Evolutionary conservation across 2,113 vertebrate species (phyloP).

Genomic region (Callorhinus ursinus): DNA sequence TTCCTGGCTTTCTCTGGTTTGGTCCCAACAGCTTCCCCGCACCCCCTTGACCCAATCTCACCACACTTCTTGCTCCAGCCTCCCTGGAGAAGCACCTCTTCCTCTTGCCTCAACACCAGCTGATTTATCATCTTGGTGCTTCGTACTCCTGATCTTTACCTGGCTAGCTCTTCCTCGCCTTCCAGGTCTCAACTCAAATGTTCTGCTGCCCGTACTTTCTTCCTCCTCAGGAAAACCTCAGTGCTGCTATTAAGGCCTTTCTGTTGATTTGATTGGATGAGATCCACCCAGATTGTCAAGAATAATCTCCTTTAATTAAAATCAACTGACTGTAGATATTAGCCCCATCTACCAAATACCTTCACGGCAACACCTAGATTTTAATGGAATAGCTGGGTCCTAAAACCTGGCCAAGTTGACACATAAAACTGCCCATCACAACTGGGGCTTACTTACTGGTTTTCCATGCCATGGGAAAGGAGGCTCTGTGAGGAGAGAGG

Average conservation of each 20-base stretch:
- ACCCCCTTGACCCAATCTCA: neutral
- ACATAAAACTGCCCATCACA: neutral
- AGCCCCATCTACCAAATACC: neutral
- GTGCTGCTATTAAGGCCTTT: neutral
- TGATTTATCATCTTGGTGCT: neutral
- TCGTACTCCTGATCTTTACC: neutral
- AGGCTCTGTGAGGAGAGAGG: neutral
- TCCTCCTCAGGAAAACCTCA: neutral
- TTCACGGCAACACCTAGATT: neutral
- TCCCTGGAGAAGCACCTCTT: neutral
- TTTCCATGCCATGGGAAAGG: neutral
- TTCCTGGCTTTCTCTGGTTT: neutral
- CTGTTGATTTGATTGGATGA: neutral
- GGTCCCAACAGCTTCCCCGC: too few relatives aligned
- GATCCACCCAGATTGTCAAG: neutral
- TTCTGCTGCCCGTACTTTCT: neutral
- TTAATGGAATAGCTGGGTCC: neutral
- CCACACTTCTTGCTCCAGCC: neutral
- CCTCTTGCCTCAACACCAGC: fast-evolving
- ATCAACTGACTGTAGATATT: neutral
- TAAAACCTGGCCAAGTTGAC: neutral
- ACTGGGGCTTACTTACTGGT: neutral
- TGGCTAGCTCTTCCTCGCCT: neutral
- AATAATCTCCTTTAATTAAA: neutral
- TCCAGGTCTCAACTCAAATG: neutral